phyloP scores from a whole-genome alignment of 2,888 invertebrate species.

The Actias luna region DNA sequence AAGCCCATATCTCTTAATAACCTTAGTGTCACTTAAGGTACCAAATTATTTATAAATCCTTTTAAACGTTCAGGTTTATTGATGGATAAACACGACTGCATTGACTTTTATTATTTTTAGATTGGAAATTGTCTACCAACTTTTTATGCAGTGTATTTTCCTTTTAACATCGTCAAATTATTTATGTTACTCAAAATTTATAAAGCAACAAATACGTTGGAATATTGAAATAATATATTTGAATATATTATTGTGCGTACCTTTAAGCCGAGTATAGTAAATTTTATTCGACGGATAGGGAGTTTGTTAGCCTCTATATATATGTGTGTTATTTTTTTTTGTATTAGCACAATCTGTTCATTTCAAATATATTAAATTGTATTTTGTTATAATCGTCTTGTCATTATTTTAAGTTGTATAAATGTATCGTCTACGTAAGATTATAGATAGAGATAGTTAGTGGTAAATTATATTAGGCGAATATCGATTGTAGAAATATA shows the following conservation, averaged over 20 bases:
- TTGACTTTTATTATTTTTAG: neutral
- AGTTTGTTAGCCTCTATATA: conserved; percentile 22
- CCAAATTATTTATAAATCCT: too few species aligned
- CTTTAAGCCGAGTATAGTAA: conserved; percentile 48
- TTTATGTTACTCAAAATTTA: neutral
- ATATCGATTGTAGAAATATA: conserved; percentile 57
- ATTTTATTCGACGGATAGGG: conserved; percentile 32
- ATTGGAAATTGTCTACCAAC: neutral
- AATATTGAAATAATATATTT: too few species aligned
- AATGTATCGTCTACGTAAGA: conserved; percentile 77
- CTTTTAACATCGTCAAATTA: neutral
- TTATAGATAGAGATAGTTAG: conserved; percentile 59
- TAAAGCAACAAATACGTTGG: too few species aligned
- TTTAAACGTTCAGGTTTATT: too few species aligned
- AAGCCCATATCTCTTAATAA: too few species aligned
- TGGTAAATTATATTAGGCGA: conserved; percentile 75
- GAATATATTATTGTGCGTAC: conserved; percentile 35
- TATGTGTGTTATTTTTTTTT: conserved; percentile 44
- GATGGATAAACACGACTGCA: neutral
- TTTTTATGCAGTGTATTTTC: neutral
- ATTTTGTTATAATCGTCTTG: conserved; percentile 77
- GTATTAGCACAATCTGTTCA: conserved; percentile 73
- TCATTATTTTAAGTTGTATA: conserved; percentile 82
- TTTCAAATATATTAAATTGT: conserved; percentile 58
- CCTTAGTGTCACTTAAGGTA: too few species aligned